Conservation (phyloP, 2,797 vertebrate genomes). For the Acrossocheilus wenchowensis region DNA sequence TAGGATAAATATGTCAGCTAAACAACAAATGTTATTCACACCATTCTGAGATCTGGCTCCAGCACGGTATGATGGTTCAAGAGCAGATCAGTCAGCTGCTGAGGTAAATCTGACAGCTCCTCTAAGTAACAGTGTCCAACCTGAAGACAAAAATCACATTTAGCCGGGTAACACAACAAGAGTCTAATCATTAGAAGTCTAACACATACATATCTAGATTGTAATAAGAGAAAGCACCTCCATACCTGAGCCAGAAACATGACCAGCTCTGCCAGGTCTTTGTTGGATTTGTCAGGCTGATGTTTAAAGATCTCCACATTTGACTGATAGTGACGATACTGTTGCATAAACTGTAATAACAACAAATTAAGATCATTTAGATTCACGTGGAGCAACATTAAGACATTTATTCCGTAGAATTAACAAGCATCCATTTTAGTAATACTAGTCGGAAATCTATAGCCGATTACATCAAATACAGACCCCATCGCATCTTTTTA, state of each 20-base stretch:
- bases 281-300: conserved; percentile 92
- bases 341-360: conserved; percentile 87
- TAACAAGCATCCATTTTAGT: not conserved
- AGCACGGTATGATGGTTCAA: conserved; percentile 87
- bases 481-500: too few relatives aligned
- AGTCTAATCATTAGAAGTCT: not conserved
- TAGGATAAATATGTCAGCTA: not conserved
- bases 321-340: conserved; percentile 94
- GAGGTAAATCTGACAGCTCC: conserved; percentile 87
- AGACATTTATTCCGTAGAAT: not conserved
- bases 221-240: too few relatives aligned
- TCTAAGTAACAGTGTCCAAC: conserved; percentile 90
- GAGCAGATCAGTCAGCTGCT: conserved; percentile 89
- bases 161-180: not conserved
- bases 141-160: conserved; percentile 70
- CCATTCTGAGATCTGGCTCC: conserved; percentile 92
- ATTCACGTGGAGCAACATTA: too few relatives aligned
- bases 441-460: too few relatives aligned
- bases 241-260: conserved; percentile 96
- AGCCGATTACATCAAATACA: not conserved
- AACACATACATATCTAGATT: not conserved
- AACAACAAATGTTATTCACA: conserved; percentile 64
- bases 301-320: conserved; percentile 94
- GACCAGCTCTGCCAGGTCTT: conserved; percentile 89
- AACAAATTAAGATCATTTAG: not conserved